Evolutionary conservation across 2,113 vertebrate species (phyloP), one percentile per base, ranked within the genome.

Genomic region (Scytalopus superciliaris): DNA sequence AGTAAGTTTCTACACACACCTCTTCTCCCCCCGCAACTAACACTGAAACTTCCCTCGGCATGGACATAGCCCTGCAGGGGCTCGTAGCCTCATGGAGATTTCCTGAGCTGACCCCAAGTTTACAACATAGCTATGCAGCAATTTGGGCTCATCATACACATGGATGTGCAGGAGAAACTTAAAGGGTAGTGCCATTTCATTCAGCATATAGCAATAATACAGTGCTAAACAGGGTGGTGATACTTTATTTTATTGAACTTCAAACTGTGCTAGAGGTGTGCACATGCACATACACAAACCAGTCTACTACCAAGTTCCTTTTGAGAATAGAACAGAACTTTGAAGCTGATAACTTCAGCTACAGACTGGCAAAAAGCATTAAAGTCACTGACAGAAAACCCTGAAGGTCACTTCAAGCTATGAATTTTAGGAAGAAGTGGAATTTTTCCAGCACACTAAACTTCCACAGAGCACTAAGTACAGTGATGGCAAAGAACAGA

Each of bases 1-100:
- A 39, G 0, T 8, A 76, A 22, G 7, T 70, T 57, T 44, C 45
- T n/a, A 45, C 3, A 23, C 4, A 12, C 12, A 49, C 4, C 5
- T 33, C 21, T 13, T 12, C n/a, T 35, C 5, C 5, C 11, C 25
- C 15, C 8, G 3, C 28, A 78, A 9, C 15, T 52, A 80, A 62
- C 7, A 44, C 5, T 15, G 22, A 57, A 79, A 67, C 4, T 15
- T 15, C 11, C 57, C 28, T 28, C 1, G 24, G 39, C 47, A 21
- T 3, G 14, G 19, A 35, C 17, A 10, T 3, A 45, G 9, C 14
- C 18, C 28, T 45, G 50, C 50, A 52, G 50, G 50, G 14, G 25
- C 8, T 3, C 27, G 25, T 27, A 27, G 50, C 27, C 50, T 52
- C 15, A 25, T 4, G 14, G 12, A 69, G 56, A 39, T 57, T 14